phyloP scores from a whole-genome alignment of 2,113 vertebrate species.

The Glareola pratincola region DNA sequence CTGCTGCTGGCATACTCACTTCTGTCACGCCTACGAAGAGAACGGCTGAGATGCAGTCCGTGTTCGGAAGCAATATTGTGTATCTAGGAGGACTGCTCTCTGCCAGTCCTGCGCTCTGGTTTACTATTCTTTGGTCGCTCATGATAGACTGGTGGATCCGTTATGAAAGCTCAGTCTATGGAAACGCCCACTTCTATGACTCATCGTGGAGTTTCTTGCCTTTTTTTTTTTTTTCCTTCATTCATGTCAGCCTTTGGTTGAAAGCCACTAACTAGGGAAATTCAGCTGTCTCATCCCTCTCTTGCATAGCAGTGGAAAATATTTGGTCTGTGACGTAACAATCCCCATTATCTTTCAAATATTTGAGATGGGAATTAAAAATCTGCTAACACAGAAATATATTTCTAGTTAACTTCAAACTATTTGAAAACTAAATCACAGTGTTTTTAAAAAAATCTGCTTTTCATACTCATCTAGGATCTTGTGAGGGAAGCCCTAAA shows the following conservation, averaged over 20 bases:
- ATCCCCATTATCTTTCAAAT: background rate
- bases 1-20: background rate
- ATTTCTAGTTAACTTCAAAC: background rate
- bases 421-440: background rate
- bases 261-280: conserved; percentile 16
- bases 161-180: conserved; percentile 9
- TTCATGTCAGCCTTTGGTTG: background rate
- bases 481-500: background rate
- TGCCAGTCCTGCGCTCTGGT: background rate
- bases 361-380: background rate
- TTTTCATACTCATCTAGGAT: background rate
- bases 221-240: background rate
- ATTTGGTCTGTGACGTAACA: background rate
- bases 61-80: background rate
- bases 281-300: conserved; percentile 3
- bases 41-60: background rate
- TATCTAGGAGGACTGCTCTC: background rate
- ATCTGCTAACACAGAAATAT: background rate
- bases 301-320: background rate
- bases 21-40: background rate
- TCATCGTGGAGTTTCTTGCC: background rate
- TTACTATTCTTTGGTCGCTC: background rate
- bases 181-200: conserved; percentile 5
- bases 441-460: background rate
- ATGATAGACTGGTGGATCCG: background rate